These are phyloP conservation scores for Amyelois transitella DNA, from an alignment of 1,140 invertebrate genomes.

Conservation along the genomic window DNA sequence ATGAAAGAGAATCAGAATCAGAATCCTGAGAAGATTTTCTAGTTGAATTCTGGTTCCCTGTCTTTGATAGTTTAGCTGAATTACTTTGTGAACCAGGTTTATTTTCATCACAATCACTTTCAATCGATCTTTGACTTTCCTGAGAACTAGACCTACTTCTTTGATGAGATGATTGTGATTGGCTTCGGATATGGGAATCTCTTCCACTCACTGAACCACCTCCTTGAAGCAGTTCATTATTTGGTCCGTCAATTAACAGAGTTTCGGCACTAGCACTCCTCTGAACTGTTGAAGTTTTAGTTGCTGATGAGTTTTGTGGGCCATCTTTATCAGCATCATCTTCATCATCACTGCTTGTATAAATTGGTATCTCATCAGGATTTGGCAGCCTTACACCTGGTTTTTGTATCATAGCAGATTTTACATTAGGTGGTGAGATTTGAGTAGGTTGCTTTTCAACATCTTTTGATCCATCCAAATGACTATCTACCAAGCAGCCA, in stretches of 20 bases:
- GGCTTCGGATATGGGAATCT: conserved; percentile 32
- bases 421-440: conserved; percentile 15
- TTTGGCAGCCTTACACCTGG: conserved; percentile 37
- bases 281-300: conserved; percentile 16
- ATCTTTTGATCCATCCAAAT: conserved; percentile 31
- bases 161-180: conserved; percentile 39
- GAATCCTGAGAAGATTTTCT: conserved; percentile 36
- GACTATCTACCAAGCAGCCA: conserved; percentile 65
- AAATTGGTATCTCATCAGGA: conserved; percentile 59
- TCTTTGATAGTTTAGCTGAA: conserved; percentile 20
- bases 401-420: conserved; percentile 22
- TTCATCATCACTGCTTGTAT: conserved; percentile 54
- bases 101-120: conserved; percentile 45
- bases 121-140: conserved; percentile 54
- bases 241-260: conserved; percentile 30
- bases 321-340: background rate
- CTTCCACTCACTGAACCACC: conserved; percentile 35
- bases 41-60: background rate
- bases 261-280: conserved; percentile 54
- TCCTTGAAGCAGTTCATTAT: conserved; percentile 22
- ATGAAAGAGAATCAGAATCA: conserved; percentile 58
- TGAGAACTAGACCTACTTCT: conserved; percentile 48
- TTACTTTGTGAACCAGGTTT: conserved; percentile 28
- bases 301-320: conserved; percentile 15
- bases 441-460: conserved; percentile 9